These are phyloP conservation scores for Meganola albula DNA, from an alignment of 2,888 invertebrate genomes.

Conservation along the genomic window DNA sequence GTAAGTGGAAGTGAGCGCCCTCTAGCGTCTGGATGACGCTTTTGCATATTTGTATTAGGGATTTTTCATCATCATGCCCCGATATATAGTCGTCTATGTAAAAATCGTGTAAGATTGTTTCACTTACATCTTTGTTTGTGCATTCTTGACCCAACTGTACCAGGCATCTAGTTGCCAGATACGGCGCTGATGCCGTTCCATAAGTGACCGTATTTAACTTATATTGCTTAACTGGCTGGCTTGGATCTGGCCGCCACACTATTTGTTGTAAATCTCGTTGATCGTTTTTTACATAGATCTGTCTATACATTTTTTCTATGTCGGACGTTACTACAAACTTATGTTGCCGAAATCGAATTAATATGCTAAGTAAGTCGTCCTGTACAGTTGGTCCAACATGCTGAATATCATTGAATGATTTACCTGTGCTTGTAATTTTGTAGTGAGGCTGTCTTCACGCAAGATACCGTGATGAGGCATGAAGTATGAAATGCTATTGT, in stretches of 20 bases:
- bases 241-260: neutral
- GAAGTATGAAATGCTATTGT: too few relatives aligned
- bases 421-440: neutral
- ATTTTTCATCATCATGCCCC: neutral
- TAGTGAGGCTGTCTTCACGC: neutral
- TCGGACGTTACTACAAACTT: conserved; percentile 7
- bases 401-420: conserved; percentile 4
- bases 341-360: conserved; percentile 8
- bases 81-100: conserved; percentile 3
- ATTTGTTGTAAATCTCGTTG: conserved; percentile 2
- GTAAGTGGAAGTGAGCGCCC: conserved; percentile 5
- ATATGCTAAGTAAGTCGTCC: conserved; percentile 7
- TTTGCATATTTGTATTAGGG: neutral
- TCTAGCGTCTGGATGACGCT: neutral
- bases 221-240: neutral
- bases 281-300: neutral
- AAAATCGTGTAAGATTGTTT: conserved; percentile 2
- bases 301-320: conserved; percentile 6
- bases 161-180: conserved; percentile 2
- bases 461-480: conserved; percentile 6
- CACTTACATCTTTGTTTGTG: neutral
- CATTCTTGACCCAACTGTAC: conserved; percentile 3
- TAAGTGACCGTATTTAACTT: conserved; percentile 3
- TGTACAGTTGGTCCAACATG: conserved; percentile 8
- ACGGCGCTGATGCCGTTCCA: conserved; percentile 1